phyloP scores from a whole-genome alignment of 2,797 vertebrate genomes.

The Sebastes nivosus region DNA sequence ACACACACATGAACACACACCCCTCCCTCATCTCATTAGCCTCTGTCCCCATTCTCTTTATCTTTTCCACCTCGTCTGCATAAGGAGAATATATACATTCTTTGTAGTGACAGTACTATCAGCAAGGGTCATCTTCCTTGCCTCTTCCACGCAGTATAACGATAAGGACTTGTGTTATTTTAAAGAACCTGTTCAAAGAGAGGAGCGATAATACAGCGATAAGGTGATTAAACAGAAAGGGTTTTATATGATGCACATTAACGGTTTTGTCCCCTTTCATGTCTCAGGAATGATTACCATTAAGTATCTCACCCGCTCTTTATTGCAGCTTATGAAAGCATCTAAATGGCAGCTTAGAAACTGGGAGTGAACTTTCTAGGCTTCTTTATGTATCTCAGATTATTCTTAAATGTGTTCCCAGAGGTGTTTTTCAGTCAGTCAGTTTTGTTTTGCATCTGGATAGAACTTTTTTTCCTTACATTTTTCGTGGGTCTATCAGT shows the following conservation, averaged over 20 bases:
- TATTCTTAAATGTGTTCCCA: constrained; percentile 47
- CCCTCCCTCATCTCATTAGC: constrained; percentile 75
- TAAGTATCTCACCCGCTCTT: constrained; percentile 61
- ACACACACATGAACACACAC: neutral
- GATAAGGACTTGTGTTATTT: constrained; percentile 77
- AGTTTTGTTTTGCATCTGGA: constrained; percentile 35
- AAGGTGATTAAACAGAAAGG: constrained; percentile 73
- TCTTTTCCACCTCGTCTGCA: constrained; percentile 71
- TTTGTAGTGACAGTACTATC: constrained; percentile 75
- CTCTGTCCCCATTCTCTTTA: constrained; percentile 72
- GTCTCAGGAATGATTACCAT: constrained; percentile 71
- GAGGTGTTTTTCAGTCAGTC: constrained; percentile 4
- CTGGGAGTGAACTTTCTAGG: constrained; percentile 54
- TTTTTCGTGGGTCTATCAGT: constrained; percentile 23
- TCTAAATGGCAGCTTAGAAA: constrained; percentile 58
- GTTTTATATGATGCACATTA: constrained; percentile 76
- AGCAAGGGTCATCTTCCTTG: constrained; percentile 70
- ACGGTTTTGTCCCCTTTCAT: constrained; percentile 73
- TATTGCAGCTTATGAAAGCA: constrained; percentile 67
- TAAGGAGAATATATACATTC: constrained; percentile 76
- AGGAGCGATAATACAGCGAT: constrained; percentile 69
- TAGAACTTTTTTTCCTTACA: constrained; percentile 33
- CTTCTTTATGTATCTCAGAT: constrained; percentile 52
- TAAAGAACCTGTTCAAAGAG: constrained; percentile 76
- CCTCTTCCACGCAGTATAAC: constrained; percentile 54